Evolutionary conservation across 2,113 vertebrate species (phyloP).

Genomic region (Hyla sarda): DNA sequence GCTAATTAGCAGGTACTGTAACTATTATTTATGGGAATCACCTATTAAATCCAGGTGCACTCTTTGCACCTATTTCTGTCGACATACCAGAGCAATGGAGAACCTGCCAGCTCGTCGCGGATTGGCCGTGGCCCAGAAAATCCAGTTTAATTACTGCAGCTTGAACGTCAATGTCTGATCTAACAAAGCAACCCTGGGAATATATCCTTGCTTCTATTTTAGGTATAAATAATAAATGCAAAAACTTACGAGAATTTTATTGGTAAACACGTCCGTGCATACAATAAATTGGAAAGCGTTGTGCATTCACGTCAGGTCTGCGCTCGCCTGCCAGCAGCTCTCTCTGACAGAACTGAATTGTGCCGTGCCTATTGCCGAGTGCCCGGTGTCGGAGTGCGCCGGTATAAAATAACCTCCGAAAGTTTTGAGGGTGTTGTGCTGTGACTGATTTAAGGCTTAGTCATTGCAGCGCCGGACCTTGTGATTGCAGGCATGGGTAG

Average conservation of each 20-base stretch:
- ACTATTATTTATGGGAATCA: conserved; percentile 49
- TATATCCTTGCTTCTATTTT: conserved; percentile 44
- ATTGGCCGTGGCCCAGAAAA: conserved; percentile 20
- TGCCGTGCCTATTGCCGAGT: conserved; percentile 43
- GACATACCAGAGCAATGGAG: conserved; percentile 23
- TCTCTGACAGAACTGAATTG: conserved; percentile 46
- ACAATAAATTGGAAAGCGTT: conserved; percentile 51
- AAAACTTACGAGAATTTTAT: conserved; percentile 40
- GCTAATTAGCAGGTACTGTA: conserved; percentile 41
- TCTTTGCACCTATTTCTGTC: conserved; percentile 46
- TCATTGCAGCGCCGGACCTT: not conserved
- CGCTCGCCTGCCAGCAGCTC: conserved; percentile 42
- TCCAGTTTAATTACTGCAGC: conserved; percentile 44
- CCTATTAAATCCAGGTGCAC: conserved; percentile 51
- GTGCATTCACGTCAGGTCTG: conserved; percentile 45
- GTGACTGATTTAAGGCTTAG: conserved; percentile 4
- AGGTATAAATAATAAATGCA: conserved; percentile 50
- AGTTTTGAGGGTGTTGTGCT: conserved; percentile 3
- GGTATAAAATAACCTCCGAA: conserved; percentile 27
- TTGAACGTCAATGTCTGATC: conserved; percentile 24
- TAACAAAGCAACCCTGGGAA: conserved; percentile 36
- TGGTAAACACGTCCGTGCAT: conserved; percentile 49
- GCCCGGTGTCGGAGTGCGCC: conserved; percentile 22
- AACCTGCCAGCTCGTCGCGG: conserved; percentile 4
- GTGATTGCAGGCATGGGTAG: not conserved